Evolutionary conservation across 1,140 invertebrate genomes (phyloP), one percentile per base, ranked within the genome.

Genomic region (Dinoponera quadriceps): DNA sequence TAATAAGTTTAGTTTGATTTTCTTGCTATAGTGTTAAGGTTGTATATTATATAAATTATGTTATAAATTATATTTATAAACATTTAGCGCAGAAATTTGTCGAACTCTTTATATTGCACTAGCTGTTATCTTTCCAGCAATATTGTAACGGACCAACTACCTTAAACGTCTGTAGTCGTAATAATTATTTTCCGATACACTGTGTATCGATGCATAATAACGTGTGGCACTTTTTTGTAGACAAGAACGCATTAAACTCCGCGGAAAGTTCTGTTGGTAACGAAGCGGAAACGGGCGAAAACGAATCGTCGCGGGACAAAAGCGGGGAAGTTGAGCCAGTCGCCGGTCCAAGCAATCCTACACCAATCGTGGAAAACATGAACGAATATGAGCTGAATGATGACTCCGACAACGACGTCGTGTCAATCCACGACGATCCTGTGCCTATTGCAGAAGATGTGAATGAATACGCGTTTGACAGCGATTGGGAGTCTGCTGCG

Each of bases 391-490:
- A 89, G 62, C 60, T 92, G 0, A 87, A 80, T 18, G 85, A 88
- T 51, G 81, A 91, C 44, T 91, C 81, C 51, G 91, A 93, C 18
- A 87, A 85, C 18, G 90, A 92, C 1, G 27, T 78, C 29, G 16
- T 88, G 63, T 29, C 86, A 48, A 29, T 87, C 63, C 69, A 77
- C 62, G 83, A 85, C 33, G 72, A 83, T 48, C 62, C 85, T 27
- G 4, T 73, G 16, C 22, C 87, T 29, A 74, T 91, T 0, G 49
- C 90, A 1, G 78, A 92, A 4, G 81, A 93, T 49, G 86, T 91
- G 7, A 86, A 89, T 60, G 91, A 91, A 71, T 92, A 93, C 57
- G 90, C 91, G 75, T 81, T 94, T n/a, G 89, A 91, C 22, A 92
- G 89, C 14, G 92, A 93, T 22, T 91, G 85, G 86, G 90, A 91